Evolutionary conservation across 2,113 vertebrate species (phyloP).

Genomic region (Chinchilla lanigera): DNA sequence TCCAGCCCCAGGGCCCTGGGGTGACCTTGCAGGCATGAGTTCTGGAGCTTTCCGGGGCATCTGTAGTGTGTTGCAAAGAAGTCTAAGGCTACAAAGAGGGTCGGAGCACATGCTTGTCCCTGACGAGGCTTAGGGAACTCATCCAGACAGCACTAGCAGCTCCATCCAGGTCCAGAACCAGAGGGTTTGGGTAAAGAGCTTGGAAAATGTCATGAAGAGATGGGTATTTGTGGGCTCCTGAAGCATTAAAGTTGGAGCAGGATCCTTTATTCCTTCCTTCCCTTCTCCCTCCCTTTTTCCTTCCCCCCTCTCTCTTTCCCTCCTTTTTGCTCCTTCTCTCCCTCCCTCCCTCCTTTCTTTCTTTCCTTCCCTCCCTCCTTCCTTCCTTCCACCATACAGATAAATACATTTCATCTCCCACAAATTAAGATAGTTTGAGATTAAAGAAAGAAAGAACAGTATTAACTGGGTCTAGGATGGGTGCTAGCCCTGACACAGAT

Average conservation of each 20-base stretch:
- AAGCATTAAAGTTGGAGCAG: neutral
- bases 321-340: neutral
- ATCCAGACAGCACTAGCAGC: neutral
- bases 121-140: neutral
- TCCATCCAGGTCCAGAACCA: neutral
- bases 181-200: neutral
- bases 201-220: neutral
- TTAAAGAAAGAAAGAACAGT: neutral
- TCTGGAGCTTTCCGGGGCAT: neutral
- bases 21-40: neutral
- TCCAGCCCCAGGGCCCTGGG: neutral
- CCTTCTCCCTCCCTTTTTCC: neutral
- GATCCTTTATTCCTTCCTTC: neutral
- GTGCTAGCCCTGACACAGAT: neutral
- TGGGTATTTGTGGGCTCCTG: neutral
- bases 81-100: fast-evolving
- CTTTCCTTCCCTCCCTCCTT: fast-evolving
- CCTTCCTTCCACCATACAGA: neutral
- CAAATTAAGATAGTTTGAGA: neutral
- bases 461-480: neutral
- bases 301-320: neutral
- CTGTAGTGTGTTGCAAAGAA: neutral
- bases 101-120: neutral
- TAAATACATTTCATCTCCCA: neutral
- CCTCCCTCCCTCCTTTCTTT: fast-evolving